These are phyloP conservation scores for Xylota segnis DNA, from an alignment of 2,888 invertebrate species.

Conservation along the genomic window DNA sequence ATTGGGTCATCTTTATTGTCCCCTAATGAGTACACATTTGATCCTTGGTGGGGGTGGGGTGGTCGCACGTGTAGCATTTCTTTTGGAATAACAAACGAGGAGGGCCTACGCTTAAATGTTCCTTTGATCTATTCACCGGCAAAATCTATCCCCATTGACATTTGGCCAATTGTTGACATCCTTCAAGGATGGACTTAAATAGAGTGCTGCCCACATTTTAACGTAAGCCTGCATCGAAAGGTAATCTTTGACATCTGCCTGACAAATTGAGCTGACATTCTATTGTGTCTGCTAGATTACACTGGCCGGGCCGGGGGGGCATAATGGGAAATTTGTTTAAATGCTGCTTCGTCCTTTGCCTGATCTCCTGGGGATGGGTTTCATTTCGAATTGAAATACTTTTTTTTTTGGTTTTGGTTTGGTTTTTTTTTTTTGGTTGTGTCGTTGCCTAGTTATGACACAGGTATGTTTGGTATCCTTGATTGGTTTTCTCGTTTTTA, in stretches of 20 bases:
- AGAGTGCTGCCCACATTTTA: not conserved
- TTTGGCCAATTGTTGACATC: not conserved
- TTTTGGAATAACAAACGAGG: not conserved
- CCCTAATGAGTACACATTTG: slow-evolving; percentile 5
- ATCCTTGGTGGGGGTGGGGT: not conserved
- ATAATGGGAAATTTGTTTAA: not conserved
- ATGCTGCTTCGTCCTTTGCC: not conserved
- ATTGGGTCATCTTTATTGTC: slow-evolving; percentile 1
- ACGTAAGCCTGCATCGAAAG: not conserved
- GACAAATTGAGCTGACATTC: slow-evolving; percentile 10
- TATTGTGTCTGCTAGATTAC: not conserved
- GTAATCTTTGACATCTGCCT: slow-evolving; percentile 27
- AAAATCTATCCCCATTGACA: slow-evolving; percentile 1
- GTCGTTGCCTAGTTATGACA: slow-evolving; percentile 7
- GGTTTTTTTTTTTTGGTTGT: not conserved
- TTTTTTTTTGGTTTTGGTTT: not conserved
- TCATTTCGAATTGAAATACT: not conserved
- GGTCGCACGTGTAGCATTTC: not conserved
- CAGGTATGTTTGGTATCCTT: not conserved
- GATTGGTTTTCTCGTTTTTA: not conserved
- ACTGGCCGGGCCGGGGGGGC: not conserved
- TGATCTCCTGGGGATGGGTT: not conserved
- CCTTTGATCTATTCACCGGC: slow-evolving; percentile 12
- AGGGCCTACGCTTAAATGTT: not conserved
- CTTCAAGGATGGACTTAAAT: not conserved